Base-by-base conservation (phyloP, 1,140 invertebrate genomes). In the Chlorops oryzae region DNA sequence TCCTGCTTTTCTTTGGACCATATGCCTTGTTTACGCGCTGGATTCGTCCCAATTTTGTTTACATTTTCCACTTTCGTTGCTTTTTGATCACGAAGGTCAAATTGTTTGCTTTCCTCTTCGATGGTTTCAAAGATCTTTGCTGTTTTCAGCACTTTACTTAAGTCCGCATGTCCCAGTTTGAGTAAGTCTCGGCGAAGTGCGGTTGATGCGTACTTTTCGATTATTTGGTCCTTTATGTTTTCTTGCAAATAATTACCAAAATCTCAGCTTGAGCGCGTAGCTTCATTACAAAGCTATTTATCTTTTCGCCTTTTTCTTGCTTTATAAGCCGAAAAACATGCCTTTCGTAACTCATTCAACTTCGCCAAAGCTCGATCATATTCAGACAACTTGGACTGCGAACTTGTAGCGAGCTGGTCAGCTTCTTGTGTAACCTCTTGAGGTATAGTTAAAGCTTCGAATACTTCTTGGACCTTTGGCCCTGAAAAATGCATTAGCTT, bases 141-240 rank as follows among this genome's bases (percentile, higher is more conserved):
- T 4, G 10, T 10, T 9, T 17, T 13, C 10, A 35, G 18, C n/a
- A 35, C 18, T 35, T 35, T 10, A 4, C 10, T 17, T 3, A 35
- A 35, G 18, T 9, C 18, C 9, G 23, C 3, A 35, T 46, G 27
- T 4, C 44, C 44, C 20, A n/a, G 28, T 34, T 32, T 20, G 17
- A 46, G 28, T 5, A 46, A 7, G 2, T 46, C 21, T 4, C 25
- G 3, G 3, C 44, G 44, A 3, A 46, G 15, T 18, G 17, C 7
- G 15, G 13, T 24, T 9, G 44, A 46, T 17, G 3, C 2, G 27
- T 32, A 46, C 10, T 32, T 35, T 34, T 32, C 3, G 4, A 35
- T 46, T 10, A 46, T 46, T 35, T 46, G 44, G 27, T 46, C 44
- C 21, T 46, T 46, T 23, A 46, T 20, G 21, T 46, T 32, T 35